Evolutionary conservation across 2,888 invertebrate species (phyloP).

Genomic region (Drosophila seclusa): DNA sequence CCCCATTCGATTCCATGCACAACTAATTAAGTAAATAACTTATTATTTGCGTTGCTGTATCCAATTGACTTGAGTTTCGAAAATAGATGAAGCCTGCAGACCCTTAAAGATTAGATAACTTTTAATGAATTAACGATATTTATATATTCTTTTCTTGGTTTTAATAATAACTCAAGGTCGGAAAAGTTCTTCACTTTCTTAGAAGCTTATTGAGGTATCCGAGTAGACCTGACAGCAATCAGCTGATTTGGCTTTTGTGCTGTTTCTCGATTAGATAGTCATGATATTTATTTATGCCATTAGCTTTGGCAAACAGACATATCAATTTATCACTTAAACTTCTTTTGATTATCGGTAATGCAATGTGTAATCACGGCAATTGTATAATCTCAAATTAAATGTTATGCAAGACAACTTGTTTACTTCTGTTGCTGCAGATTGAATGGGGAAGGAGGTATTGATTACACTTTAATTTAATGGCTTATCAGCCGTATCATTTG

Average conservation of each 20-base stretch:
- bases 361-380: slow-evolving; percentile 9
- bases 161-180: slow-evolving; percentile 36
- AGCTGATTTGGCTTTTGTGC: slow-evolving; percentile 15
- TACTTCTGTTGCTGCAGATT: slow-evolving; percentile 22
- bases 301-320: slow-evolving; percentile 49
- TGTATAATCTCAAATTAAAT: slow-evolving; percentile 15
- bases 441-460: neutral
- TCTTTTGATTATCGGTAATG: slow-evolving; percentile 45
- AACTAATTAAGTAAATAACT: slow-evolving; percentile 52
- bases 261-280: slow-evolving; percentile 66
- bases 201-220: neutral
- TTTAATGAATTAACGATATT: slow-evolving; percentile 25
- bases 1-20: slow-evolving; percentile 8
- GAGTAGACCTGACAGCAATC: neutral
- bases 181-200: slow-evolving; percentile 7
- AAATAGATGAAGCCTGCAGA: slow-evolving; percentile 9
- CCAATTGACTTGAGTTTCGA: slow-evolving; percentile 4
- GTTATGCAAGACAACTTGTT: slow-evolving; percentile 31
- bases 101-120: slow-evolving; percentile 38
- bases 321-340: slow-evolving; percentile 49
- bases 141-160: slow-evolving; percentile 10
- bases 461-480: neutral
- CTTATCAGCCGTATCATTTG: neutral
- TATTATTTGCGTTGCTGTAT: slow-evolving; percentile 33
- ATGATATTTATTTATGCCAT: slow-evolving; percentile 70